Evolutionary conservation across 2,888 invertebrate genomes (phyloP).

Genomic region (Nephrotoma guestfalica): DNA sequence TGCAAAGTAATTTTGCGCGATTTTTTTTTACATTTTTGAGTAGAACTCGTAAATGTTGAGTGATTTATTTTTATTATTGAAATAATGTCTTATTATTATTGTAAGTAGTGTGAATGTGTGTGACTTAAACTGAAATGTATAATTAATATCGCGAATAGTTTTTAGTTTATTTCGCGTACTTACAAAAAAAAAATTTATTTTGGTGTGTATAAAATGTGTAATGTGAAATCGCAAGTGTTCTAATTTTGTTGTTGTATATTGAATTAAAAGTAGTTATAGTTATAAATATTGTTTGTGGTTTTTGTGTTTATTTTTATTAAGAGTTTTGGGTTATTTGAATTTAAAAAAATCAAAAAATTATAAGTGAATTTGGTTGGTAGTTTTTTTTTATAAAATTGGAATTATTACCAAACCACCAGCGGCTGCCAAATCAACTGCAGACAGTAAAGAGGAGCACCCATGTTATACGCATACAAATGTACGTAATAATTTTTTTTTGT

Average conservation of each 20-base stretch:
- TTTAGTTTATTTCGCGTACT: background rate
- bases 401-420: background rate
- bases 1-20: background rate
- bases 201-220: background rate
- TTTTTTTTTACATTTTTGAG: background rate
- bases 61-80: background rate
- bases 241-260: background rate
- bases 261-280: background rate
- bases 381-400: background rate
- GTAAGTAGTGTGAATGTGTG: background rate
- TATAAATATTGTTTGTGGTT: background rate
- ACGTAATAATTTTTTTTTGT: background rate
- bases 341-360: background rate
- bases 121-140: background rate
- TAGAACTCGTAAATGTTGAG: background rate
- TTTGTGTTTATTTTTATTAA: slow-evolving; percentile 1
- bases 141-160: background rate
- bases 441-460: background rate
- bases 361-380: background rate
- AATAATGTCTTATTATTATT: too few species aligned
- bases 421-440: background rate
- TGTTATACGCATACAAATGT: background rate
- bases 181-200: background rate
- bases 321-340: background rate
- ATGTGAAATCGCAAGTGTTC: slow-evolving; percentile 4